These are phyloP conservation scores for Botia almorhae DNA, from an alignment of 2,797 vertebrate genomes.

Conservation along the genomic window DNA sequence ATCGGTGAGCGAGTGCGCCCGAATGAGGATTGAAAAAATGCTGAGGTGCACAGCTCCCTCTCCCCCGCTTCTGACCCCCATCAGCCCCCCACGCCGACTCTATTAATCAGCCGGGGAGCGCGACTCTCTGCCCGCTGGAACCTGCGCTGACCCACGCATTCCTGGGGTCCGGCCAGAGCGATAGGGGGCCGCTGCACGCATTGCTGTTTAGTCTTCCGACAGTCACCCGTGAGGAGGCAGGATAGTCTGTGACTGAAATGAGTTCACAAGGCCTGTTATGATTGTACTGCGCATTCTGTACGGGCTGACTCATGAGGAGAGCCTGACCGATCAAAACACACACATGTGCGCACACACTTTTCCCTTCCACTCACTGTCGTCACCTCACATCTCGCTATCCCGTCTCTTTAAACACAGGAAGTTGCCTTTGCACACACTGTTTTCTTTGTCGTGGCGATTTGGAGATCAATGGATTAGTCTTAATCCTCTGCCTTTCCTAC, in stretches of 20 bases:
- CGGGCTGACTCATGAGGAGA: slow-evolving; percentile 69
- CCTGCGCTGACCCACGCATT: slow-evolving; percentile 68
- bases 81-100: slow-evolving; percentile 55
- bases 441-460: slow-evolving; percentile 81
- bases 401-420: slow-evolving; percentile 83
- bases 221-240: slow-evolving; percentile 79
- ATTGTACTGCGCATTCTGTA: slow-evolving; percentile 40
- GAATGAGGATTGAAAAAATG: slow-evolving; percentile 80
- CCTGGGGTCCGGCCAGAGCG: slow-evolving; percentile 76
- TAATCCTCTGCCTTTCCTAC: slow-evolving; percentile 74
- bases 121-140: slow-evolving; percentile 54
- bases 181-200: slow-evolving; percentile 76
- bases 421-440: slow-evolving; percentile 80
- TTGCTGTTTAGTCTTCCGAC: slow-evolving; percentile 77
- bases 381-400: slow-evolving; percentile 64
- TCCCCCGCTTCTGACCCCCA: slow-evolving; percentile 66
- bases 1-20: slow-evolving; percentile 65
- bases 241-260: slow-evolving; percentile 65
- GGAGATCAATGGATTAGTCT: slow-evolving; percentile 82
- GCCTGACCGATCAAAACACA: slow-evolving; percentile 43
- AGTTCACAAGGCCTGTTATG: slow-evolving; percentile 41
- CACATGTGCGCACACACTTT: background rate
- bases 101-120: slow-evolving; percentile 69
- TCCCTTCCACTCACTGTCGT: slow-evolving; percentile 24
- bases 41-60: slow-evolving; percentile 77